A percentile compares a stretch with the other conserved stretches of the same genome.
phyloP scores from a whole-genome alignment of 1,140 invertebrate species.

The Nomia melanderi region DNA sequence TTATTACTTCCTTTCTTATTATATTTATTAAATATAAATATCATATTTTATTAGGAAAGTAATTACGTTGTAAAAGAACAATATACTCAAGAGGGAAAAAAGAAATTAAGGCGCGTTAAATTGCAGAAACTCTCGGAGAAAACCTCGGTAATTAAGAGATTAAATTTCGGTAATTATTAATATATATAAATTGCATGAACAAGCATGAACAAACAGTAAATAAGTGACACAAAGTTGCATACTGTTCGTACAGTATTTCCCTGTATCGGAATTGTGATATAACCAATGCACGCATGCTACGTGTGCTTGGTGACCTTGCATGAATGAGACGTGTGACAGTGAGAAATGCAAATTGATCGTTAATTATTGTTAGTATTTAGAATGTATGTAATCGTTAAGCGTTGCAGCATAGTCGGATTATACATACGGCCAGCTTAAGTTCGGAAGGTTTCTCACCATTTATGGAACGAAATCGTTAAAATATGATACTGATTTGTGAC shows the following conservation, averaged over 20 bases:
- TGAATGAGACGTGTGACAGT: conserved; percentile 53
- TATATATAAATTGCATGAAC: not conserved
- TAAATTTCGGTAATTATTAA: not conserved
- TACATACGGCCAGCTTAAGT: not conserved
- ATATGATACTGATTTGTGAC: not conserved
- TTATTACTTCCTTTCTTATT: too few species aligned
- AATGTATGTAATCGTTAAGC: conserved; percentile 28
- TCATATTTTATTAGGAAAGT: too few species aligned
- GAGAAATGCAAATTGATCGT: conserved; percentile 62
- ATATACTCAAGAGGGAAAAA: too few species aligned
- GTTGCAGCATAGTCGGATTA: conserved; percentile 15
- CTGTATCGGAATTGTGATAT: conserved; percentile 63
- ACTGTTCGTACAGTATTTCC: not conserved
- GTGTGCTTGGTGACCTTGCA: conserved; percentile 70
- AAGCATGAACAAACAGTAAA: not conserved
- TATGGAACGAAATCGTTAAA: not conserved
- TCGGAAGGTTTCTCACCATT: not conserved
- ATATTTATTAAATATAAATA: too few species aligned
- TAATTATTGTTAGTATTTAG: conserved; percentile 65
- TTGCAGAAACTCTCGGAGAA: too few species aligned
- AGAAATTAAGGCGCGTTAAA: too few species aligned
- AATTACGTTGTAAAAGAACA: too few species aligned
- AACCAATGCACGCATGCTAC: conserved; percentile 67
- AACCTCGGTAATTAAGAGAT: too few species aligned
- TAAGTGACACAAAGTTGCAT: not conserved